A percentile compares a stretch with the other conserved stretches of the same genome.
These are phyloP conservation scores for Drosophila auraria DNA, from an alignment of 1,140 invertebrate genomes.

Conservation along the genomic window DNA sequence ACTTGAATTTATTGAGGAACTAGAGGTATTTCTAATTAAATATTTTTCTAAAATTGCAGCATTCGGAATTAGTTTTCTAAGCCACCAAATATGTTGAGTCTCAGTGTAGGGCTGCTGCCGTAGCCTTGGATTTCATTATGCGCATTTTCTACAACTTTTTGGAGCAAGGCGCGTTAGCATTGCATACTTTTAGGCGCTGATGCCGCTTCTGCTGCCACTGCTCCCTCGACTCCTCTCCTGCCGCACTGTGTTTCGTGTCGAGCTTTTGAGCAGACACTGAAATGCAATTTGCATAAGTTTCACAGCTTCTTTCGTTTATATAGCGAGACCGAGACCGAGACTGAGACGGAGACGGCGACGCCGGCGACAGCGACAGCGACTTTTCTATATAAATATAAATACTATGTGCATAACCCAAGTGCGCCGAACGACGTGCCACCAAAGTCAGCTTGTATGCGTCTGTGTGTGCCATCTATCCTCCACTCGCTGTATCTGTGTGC, in stretches of 20 bases:
- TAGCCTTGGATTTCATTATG: conserved; percentile 82
- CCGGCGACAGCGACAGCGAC: conserved; percentile 29
- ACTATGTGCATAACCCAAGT: conserved; percentile 78
- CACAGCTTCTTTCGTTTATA: conserved; percentile 82
- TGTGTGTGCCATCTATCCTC: conserved; percentile 26
- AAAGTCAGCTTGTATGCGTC: conserved; percentile 8
- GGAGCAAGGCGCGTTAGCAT: conserved; percentile 69
- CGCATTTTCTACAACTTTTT: conserved; percentile 79
- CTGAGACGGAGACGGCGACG: neutral
- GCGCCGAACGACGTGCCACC: conserved; percentile 53
- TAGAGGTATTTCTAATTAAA: neutral
- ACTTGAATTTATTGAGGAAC: neutral
- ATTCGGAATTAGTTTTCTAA: too few relatives aligned
- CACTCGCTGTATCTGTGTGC: conserved; percentile 19
- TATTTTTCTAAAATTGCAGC: too few relatives aligned
- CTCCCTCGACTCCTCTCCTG: conserved; percentile 13
- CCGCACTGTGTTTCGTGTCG: conserved; percentile 61
- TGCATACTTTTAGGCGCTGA: conserved; percentile 77
- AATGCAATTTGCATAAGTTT: conserved; percentile 84
- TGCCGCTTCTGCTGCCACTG: conserved; percentile 2
- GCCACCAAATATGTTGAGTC: neutral
- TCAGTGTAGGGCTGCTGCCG: conserved; percentile 25
- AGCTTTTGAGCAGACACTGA: conserved; percentile 80
- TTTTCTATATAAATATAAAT: conserved; percentile 81
- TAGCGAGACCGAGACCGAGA: conserved; percentile 29